These are phyloP conservation scores for Portevinia maculata DNA, from an alignment of 2,888 invertebrate species.

Conservation along the genomic window DNA sequence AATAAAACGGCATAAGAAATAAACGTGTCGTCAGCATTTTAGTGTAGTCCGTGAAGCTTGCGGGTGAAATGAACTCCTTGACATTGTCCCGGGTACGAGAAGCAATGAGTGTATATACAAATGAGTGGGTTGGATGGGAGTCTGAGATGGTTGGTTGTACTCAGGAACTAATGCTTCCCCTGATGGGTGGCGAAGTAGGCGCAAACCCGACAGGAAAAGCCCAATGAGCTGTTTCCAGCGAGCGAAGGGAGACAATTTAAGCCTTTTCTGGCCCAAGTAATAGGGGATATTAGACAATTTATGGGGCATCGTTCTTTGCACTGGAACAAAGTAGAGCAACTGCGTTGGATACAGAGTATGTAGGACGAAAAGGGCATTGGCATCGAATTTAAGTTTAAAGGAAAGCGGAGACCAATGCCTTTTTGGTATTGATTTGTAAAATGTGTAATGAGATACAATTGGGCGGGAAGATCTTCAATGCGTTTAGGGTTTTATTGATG, in stretches of 20 bases:
- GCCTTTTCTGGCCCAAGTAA: slow-evolving; percentile 63
- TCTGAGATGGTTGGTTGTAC: neutral
- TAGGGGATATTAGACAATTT: slow-evolving; percentile 71
- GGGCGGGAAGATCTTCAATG: neutral
- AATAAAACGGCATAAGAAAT: slow-evolving; percentile 52
- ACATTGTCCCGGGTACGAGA: slow-evolving; percentile 63
- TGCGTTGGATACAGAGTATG: slow-evolving; percentile 7
- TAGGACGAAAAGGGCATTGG: slow-evolving; percentile 61
- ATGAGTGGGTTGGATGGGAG: neutral
- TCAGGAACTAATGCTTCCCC: slow-evolving; percentile 22
- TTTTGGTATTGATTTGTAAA: slow-evolving; percentile 43
- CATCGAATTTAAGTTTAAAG: slow-evolving; percentile 32
- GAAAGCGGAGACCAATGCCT: neutral
- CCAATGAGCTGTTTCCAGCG: slow-evolving; percentile 53
- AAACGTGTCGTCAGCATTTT: slow-evolving; percentile 62
- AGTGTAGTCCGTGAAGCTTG: slow-evolving; percentile 11
- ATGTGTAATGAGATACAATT: neutral
- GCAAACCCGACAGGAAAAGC: slow-evolving; percentile 36
- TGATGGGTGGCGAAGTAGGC: neutral
- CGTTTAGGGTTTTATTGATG: slow-evolving; percentile 11
- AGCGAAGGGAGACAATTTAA: slow-evolving; percentile 55
- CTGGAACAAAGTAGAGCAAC: slow-evolving; percentile 22
- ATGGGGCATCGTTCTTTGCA: slow-evolving; percentile 69
- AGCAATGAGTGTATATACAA: slow-evolving; percentile 17
- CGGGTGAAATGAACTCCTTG: slow-evolving; percentile 72